Base-by-base conservation (phyloP, 2,888 invertebrate species). In the Lottia gigantea region DNA sequence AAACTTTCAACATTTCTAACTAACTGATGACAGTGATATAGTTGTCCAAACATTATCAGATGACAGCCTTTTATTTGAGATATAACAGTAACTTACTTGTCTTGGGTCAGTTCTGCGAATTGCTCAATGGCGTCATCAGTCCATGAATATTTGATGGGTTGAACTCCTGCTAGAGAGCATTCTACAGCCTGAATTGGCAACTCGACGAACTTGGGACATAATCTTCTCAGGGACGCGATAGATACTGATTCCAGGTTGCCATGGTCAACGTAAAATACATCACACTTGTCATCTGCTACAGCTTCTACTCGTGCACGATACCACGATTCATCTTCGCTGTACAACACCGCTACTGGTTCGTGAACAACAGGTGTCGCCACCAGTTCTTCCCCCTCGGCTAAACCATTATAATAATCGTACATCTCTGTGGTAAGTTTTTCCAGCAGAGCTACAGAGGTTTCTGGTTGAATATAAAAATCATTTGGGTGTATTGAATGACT, bases 211-310 rank as follows among this genome's bases (percentile, higher is more conserved):
- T 83, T 74, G 6, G 76, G 68, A n/a, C 76, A 76, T 3, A 88
- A 71, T n/a, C 72, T 75, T 49, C 83, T 79, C 23, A 88, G 71
- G 23, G 80, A 76, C 1, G 78, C 68, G 16, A 74, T 70, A 7
- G 76, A 62, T 15, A 86, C 80, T 7, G 68, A 71, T 68, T 85
- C 85, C 15, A 78, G 75, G 71, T 87, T 86, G 6, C 88, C 88
- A 78, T 86, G 85, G 71, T 88, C 88, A 11, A 88, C 77, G 71
- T 83, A 87, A 47, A 78, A 71, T n/a, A 87, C 82, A 71, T 75
- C 67, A 31, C 71, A 72, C 16, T 66, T 71, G 16, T 78, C 73
- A 0, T 74, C 72, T 26, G 74, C 66, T 11, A 74, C 64, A 26
- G 63, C 68, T n/a, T 70, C 69, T 2, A 84, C 73, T 25, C 68